These are phyloP conservation scores for Nycteola revayana DNA, from an alignment of 2,888 invertebrate genomes.

Conservation along the genomic window DNA sequence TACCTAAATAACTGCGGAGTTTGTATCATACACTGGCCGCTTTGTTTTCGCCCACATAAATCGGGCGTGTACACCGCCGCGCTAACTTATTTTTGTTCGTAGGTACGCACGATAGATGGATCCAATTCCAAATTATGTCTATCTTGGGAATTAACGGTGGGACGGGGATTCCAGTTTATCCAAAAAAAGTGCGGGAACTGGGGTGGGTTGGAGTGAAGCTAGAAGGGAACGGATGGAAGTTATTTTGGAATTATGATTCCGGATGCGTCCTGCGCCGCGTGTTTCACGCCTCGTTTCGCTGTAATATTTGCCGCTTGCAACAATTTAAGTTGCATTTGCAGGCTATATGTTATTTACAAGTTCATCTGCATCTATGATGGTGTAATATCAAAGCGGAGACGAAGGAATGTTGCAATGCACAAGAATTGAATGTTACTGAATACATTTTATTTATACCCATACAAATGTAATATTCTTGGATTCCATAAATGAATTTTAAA, in stretches of 20 bases:
- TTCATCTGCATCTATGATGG: conserved; percentile 19
- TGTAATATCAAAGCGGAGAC: conserved; percentile 10
- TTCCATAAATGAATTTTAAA: no score
- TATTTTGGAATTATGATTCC: conserved; percentile 82
- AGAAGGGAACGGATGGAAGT: conserved; percentile 65
- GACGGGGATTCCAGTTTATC: conserved; percentile 79
- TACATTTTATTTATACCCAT: no score
- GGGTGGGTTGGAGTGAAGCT: conserved; percentile 39
- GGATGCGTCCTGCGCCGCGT: conserved; percentile 74
- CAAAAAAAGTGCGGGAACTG: conserved; percentile 67
- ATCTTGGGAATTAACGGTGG: conserved; percentile 82
- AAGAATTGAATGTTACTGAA: no score
- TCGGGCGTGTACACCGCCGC: conserved; percentile 52
- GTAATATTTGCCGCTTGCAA: conserved; percentile 68
- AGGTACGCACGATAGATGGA: conserved; percentile 79
- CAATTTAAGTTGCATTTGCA: conserved; percentile 56
- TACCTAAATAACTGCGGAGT: conserved; percentile 9
- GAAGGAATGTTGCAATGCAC: background rate
- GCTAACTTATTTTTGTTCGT: conserved; percentile 78
- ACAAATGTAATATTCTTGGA: no score
- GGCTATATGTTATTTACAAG: conserved; percentile 43
- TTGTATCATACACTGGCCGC: conserved; percentile 44
- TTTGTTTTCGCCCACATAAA: conserved; percentile 73
- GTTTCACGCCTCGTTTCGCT: conserved; percentile 77
- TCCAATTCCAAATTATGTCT: conserved; percentile 83